Evolutionary conservation across 2,888 invertebrate species (phyloP).

Genomic region (Heliconius ethilla): DNA sequence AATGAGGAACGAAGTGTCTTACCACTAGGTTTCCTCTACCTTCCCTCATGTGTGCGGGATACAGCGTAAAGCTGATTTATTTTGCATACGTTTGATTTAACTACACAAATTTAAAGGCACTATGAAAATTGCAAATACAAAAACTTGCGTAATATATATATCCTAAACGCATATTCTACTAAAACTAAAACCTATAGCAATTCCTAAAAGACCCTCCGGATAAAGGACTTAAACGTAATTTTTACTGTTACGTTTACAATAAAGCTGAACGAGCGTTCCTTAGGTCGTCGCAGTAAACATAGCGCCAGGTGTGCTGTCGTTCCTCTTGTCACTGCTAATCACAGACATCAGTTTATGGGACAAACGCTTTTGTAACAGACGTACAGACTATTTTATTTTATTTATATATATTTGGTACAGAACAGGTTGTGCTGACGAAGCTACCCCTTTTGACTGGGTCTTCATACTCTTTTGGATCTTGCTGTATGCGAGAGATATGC

Average conservation of each 20-base stretch:
- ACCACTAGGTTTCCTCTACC: no score
- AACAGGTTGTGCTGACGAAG: no score
- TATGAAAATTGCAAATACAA: background rate
- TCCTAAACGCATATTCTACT: background rate
- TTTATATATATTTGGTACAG: no score
- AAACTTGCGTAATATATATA: background rate
- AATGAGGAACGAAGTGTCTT: no score
- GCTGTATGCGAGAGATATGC: no score
- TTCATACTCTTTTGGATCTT: no score
- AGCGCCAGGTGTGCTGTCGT: conserved; percentile 32
- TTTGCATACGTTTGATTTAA: background rate
- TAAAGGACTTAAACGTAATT: conserved; percentile 18
- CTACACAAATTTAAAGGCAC: background rate
- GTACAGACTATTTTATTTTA: background rate
- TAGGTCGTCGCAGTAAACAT: conserved; percentile 27
- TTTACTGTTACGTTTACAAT: conserved; percentile 24
- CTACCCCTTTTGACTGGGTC: no score
- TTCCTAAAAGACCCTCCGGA: conserved; percentile 4
- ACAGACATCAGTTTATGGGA: conserved; percentile 23
- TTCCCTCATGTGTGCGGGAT: no score
- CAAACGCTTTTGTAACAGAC: conserved; percentile 6
- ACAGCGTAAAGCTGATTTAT: background rate
- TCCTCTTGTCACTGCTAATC: conserved; percentile 37
- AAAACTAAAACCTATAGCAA: background rate
- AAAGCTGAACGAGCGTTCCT: conserved; percentile 26